These are phyloP conservation scores for Rostratula benghalensis DNA, from an alignment of 2,113 vertebrate species.

Conservation along the genomic window DNA sequence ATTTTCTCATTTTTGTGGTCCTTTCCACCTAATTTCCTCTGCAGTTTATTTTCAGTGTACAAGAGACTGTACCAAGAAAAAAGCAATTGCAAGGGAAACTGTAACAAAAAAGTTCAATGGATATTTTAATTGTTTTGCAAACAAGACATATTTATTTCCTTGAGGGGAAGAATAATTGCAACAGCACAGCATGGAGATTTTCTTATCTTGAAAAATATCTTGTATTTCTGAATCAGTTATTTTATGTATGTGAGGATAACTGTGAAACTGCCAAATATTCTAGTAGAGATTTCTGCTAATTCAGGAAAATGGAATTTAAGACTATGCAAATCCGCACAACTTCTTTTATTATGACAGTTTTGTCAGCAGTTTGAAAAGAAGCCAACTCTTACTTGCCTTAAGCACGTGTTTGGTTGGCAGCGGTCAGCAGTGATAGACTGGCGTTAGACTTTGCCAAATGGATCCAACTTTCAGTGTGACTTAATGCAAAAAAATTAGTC, in stretches of 20 bases:
- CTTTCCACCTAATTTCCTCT: constrained; percentile 18
- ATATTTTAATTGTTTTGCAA: constrained; percentile 7
- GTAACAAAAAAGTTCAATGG: background rate
- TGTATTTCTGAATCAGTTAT: background rate
- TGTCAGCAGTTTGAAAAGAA: background rate
- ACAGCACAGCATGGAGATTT: background rate
- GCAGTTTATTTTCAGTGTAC: background rate
- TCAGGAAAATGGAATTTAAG: background rate
- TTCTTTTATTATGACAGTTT: background rate
- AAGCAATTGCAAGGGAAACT: background rate
- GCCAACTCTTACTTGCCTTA: background rate
- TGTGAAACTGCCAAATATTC: constrained; percentile 8
- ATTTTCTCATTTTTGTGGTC: constrained; percentile 22
- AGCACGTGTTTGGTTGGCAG: background rate
- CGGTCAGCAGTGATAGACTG: background rate
- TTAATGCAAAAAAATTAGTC: background rate
- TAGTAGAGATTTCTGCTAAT: background rate
- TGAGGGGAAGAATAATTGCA: background rate
- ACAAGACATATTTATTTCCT: background rate
- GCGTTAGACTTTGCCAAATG: background rate
- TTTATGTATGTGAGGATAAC: background rate
- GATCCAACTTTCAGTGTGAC: background rate
- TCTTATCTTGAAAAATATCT: background rate
- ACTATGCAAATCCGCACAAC: background rate
- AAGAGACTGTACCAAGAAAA: background rate